Evolutionary conservation across 23 tunicate genomes (phyloP), one percentile per base, ranked within the genome.

Genomic region (Clavelina lepadiformis): DNA sequence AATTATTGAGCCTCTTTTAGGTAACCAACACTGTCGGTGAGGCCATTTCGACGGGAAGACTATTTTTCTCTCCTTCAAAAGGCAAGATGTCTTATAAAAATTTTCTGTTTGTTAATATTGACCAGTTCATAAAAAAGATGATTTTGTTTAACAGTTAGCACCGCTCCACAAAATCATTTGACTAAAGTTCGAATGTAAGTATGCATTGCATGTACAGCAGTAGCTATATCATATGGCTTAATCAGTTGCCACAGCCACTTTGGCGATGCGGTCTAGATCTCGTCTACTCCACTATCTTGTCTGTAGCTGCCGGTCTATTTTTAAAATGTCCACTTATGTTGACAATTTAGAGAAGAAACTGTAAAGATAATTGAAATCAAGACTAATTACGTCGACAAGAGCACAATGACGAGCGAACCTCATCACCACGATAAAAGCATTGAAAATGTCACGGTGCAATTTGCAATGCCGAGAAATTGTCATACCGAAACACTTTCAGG

Each of bases 11-110:
- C 51, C 11, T 53, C 11, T 58, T 71, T 13, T 65, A 80, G 86
- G 52, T 80, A 22, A 22, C 27, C 28, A 80, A 80, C 51, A 65
- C 37, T 22, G 18, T 80, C 35, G 86, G 86, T 7, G 78, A 71
- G 27, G 69, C 86, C 2, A 38, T 58, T 52, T 80, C 86, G 18
- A 80, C 78, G 1, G 86, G 76, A 26, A 61, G 64, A 47, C 35
- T 80, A 45, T 69, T 68, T 37, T 80, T 33, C 44, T 33, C 77
- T 28, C 68, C 77, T 6, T 23, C 28, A 5, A 26, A 35, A 20
- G 49, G 76, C 53, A 45, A 70, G 38, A 35, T 26, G 30, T 15
- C 29, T 5, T 53, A 41, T 11, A 41, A 41, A 41, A 15, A 41
- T 11, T 15, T 41, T 41, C 49, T 11, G 15, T 15, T 11, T 11